phyloP scores from a whole-genome alignment of 2,113 vertebrate species.

The Rhea pennata region DNA sequence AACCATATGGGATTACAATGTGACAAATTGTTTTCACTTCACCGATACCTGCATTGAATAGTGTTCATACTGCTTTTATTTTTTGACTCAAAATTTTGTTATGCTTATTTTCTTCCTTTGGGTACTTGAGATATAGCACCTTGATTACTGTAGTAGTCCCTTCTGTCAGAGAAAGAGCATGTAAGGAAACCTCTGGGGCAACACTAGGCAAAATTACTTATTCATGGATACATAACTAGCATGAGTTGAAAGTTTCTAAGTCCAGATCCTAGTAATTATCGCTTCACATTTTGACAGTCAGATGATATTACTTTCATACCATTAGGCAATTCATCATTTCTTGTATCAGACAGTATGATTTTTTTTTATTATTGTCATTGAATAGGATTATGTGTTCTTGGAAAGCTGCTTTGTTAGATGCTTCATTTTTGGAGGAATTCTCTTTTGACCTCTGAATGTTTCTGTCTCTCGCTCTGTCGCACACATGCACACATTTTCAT shows the following conservation, averaged over 20 bases:
- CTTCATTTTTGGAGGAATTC: neutral
- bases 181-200: neutral
- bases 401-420: constrained; percentile 7
- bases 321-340: neutral
- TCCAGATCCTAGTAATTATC: constrained; percentile 3
- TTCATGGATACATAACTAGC: neutral
- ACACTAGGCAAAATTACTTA: neutral
- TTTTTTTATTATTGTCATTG: neutral
- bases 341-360: neutral
- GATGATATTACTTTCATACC: neutral
- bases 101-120: neutral
- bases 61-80: neutral
- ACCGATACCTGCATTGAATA: neutral
- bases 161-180: neutral
- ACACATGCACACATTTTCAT: neutral
- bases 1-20: neutral
- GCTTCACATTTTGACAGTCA: constrained; percentile 20
- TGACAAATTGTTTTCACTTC: neutral
- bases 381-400: constrained; percentile 46
- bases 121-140: neutral
- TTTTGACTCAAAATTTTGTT: neutral
- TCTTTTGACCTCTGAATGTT: neutral
- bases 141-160: neutral
- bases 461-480: neutral
- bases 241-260: neutral